A percentile compares a stretch with the other conserved stretches of the same genome.
Conservation (phyloP, 2,888 invertebrate species). For the Sinelater perroti region DNA sequence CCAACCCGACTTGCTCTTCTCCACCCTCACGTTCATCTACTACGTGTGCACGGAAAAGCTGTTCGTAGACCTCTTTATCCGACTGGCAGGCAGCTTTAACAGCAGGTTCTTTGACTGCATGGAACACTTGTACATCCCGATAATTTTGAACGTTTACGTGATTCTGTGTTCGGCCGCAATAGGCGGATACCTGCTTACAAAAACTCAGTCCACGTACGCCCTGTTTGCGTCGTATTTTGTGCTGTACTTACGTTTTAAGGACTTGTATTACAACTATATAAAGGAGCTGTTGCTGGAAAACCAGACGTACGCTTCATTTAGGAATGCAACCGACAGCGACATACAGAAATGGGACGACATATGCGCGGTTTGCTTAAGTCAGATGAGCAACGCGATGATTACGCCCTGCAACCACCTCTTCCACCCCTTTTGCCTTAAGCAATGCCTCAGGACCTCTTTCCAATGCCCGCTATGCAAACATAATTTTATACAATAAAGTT, state of each 20-base stretch:
- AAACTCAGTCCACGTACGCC: slow-evolving; percentile 47
- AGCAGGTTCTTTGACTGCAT: slow-evolving; percentile 73
- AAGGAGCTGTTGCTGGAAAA: slow-evolving; percentile 50
- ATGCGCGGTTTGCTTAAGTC: slow-evolving; percentile 78
- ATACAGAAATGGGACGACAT: slow-evolving; percentile 76
- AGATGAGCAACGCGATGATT: slow-evolving; percentile 75
- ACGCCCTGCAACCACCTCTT: slow-evolving; percentile 84
- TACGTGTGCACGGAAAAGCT: slow-evolving; percentile 76
- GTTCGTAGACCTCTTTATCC: slow-evolving; percentile 70
- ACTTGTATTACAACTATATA: slow-evolving; percentile 54
- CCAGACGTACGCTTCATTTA: slow-evolving; percentile 53
- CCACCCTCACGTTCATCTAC: slow-evolving; percentile 70
- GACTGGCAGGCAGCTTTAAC: slow-evolving; percentile 65
- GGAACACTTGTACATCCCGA: slow-evolving; percentile 74
- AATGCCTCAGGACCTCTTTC: slow-evolving; percentile 73
- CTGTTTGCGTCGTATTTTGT: slow-evolving; percentile 54
- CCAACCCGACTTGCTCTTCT: slow-evolving; percentile 71
- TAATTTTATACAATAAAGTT: slow-evolving; percentile 46
- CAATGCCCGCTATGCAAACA: slow-evolving; percentile 79
- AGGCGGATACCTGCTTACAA: slow-evolving; percentile 39
- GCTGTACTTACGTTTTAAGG: slow-evolving; percentile 55
- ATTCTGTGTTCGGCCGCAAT: slow-evolving; percentile 54
- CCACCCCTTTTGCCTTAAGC: slow-evolving; percentile 78
- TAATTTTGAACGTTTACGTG: slow-evolving; percentile 68
- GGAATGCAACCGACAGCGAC: slow-evolving; percentile 71